Percentiles rank a stretch among this genome's conserved stretches.
Conservation (phyloP, 2,888 invertebrate genomes). For the Eupelmus urozonus region DNA sequence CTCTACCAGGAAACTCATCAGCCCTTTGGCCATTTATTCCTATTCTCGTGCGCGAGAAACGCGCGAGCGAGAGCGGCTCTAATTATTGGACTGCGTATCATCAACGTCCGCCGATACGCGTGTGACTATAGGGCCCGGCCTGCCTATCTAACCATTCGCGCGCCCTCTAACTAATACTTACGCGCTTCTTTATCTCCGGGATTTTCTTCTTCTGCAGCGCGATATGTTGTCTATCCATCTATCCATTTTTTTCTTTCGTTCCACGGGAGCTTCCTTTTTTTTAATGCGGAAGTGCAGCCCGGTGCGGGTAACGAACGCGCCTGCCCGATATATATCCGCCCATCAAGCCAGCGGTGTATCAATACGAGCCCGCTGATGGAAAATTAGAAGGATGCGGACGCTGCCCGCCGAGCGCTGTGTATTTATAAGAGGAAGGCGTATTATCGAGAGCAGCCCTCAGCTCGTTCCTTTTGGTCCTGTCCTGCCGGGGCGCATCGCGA, state of each 20-base stretch:
- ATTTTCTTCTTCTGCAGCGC: not conserved
- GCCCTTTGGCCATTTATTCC: slow-evolving; percentile 46
- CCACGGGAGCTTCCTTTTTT: not conserved
- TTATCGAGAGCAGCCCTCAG: too few relatives aligned
- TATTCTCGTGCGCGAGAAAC: slow-evolving; percentile 20
- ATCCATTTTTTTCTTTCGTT: not conserved
- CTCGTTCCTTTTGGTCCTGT: too few relatives aligned
- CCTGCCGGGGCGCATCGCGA: too few relatives aligned
- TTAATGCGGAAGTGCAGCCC: not conserved
- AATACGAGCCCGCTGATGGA: slow-evolving; percentile 41
- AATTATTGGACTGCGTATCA: slow-evolving; percentile 49
- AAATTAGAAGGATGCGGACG: slow-evolving; percentile 34
- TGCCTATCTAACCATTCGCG: not conserved
- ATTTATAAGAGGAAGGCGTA: slow-evolving; percentile 21
- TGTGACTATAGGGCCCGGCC: not conserved
- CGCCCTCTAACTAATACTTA: slow-evolving; percentile 28
- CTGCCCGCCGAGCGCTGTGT: not conserved
- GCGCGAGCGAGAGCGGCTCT: slow-evolving; percentile 3
- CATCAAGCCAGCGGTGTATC: slow-evolving; percentile 23
- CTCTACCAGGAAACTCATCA: slow-evolving; percentile 47
- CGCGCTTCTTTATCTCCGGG: not conserved
- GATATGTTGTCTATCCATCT: not conserved
- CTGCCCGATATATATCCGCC: slow-evolving; percentile 43
- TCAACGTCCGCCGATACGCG: slow-evolving; percentile 21
- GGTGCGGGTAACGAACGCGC: slow-evolving; percentile 12